Evolutionary conservation across 2,888 invertebrate genomes (phyloP).

Genomic region (Nasonia oneida): DNA sequence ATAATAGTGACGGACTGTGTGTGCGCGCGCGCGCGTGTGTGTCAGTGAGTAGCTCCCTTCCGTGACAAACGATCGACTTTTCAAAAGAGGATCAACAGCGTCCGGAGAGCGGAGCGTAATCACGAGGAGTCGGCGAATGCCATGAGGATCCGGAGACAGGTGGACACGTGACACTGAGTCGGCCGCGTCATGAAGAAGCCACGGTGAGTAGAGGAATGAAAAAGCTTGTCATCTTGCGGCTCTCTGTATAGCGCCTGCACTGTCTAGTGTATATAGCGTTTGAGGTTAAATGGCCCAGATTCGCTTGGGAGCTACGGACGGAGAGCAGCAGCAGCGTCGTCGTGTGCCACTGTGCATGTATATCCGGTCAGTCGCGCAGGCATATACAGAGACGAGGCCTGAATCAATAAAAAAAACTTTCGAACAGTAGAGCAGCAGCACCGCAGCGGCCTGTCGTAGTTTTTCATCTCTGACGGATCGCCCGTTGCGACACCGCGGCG

Average conservation of each 20-base stretch:
- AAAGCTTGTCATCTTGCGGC: neutral
- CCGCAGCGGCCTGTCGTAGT: neutral
- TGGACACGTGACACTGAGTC: slow-evolving; percentile 59
- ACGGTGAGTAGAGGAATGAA: slow-evolving; percentile 46
- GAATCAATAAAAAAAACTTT: slow-evolving; percentile 2
- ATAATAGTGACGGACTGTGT: neutral
- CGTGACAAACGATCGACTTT: slow-evolving; percentile 5
- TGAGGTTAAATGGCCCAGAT: slow-evolving; percentile 39
- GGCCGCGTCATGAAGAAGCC: slow-evolving; percentile 60
- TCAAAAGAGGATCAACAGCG: neutral
- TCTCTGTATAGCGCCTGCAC: neutral
- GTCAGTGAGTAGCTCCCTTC: neutral
- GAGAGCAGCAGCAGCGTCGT: neutral
- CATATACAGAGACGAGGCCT: neutral
- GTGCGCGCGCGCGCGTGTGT: neutral
- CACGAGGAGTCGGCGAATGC: slow-evolving; percentile 50
- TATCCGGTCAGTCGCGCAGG: neutral
- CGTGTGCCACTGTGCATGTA: neutral
- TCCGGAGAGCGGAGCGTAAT: slow-evolving; percentile 22
- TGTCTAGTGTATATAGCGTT: neutral
- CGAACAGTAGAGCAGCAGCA: neutral
- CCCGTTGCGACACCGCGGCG: neutral
- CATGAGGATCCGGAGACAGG: slow-evolving; percentile 59
- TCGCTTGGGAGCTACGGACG: neutral
- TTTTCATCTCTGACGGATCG: slow-evolving; percentile 4